Base-by-base conservation (phyloP, 1,140 invertebrate genomes). In the Nephotettix cincticeps region DNA sequence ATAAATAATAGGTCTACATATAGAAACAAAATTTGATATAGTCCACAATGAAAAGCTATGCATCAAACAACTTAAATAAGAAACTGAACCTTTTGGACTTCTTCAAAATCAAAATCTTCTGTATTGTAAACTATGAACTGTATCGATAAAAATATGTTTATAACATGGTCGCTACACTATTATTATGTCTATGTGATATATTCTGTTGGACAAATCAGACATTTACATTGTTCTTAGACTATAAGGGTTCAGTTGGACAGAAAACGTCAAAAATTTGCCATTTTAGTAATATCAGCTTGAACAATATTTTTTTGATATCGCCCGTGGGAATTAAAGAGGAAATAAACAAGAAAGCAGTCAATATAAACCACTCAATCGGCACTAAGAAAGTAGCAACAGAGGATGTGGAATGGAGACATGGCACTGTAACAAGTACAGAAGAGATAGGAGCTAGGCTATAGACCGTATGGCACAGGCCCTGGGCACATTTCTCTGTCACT, bases 211-310 rank as follows among this genome's bases (percentile, higher is more conserved):
- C 30, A 66, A 63, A 66, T 66, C 32, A 30, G 30, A 66, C 40
- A 66, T 19, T 45, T 66, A 66, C 64, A 66, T n/a, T 36, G n/a
- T 45, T 64, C 64, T 43, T 45, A 66, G n/a, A 2, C 64, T 66
- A 66, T 14, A 19, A 23, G 23, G 40, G 2, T 51, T 61, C 56
- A 27, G 56, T 29, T 61, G 23, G 56, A 61, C 56, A 61, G 28
- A 1, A 27, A 61, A 61, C 56, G 56, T 61, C 56, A 9, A 27
- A 61, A 21, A 61, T 61, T 36, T 36, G 4, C 32, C 32, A 36
- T 36, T 4, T 6, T 14, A 36, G 32, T 6, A 36, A 6, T 6
- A 36, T 36, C 32, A 4, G 32, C 32, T 36, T 36, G 32, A n/a
- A 36, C 32, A 36, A 36, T 36, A 36, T 6, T 4, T 36, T 36